Percentiles rank a stretch among this genome's conserved stretches.
Evolutionary conservation across 2,888 invertebrate species (phyloP).

Genomic region (Agonopterix heracliana): DNA sequence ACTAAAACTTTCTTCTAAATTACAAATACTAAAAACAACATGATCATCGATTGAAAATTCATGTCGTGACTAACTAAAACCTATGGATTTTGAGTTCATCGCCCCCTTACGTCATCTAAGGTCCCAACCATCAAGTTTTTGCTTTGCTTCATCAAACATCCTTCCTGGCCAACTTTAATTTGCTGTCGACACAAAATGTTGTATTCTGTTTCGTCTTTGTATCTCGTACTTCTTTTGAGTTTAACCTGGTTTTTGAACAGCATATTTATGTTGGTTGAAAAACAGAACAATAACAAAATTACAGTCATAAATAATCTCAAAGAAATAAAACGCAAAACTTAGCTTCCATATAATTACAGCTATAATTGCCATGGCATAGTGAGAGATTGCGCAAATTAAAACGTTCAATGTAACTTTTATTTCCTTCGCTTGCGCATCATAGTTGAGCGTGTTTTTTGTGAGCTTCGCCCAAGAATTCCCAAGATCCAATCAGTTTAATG

Average conservation of each 20-base stretch:
- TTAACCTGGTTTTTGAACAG: no score
- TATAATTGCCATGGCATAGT: neutral
- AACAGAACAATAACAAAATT: neutral
- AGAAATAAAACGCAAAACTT: no score
- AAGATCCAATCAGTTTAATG: neutral
- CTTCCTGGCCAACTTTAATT: slow-evolving; percentile 21
- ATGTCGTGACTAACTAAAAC: slow-evolving; percentile 41
- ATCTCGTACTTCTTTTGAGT: no score
- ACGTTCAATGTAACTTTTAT: neutral
- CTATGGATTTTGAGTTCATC: slow-evolving; percentile 44
- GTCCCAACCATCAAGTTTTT: slow-evolving; percentile 42
- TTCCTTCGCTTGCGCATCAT: neutral
- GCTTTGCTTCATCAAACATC: slow-evolving; percentile 33
- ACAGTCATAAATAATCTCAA: no score
- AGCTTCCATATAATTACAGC: no score
- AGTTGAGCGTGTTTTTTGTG: neutral
- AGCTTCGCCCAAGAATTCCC: neutral
- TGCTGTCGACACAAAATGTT: slow-evolving; percentile 11
- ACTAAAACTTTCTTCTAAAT: no score
- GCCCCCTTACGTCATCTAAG: slow-evolving; percentile 61
- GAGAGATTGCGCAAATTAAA: neutral
- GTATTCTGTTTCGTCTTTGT: no score
- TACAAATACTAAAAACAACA: neutral
- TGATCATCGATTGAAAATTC: neutral
- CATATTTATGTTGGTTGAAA: neutral